Evolutionary conservation across 2,797 vertebrate genomes (phyloP).

Genomic region (Hipposideros larvatus): DNA sequence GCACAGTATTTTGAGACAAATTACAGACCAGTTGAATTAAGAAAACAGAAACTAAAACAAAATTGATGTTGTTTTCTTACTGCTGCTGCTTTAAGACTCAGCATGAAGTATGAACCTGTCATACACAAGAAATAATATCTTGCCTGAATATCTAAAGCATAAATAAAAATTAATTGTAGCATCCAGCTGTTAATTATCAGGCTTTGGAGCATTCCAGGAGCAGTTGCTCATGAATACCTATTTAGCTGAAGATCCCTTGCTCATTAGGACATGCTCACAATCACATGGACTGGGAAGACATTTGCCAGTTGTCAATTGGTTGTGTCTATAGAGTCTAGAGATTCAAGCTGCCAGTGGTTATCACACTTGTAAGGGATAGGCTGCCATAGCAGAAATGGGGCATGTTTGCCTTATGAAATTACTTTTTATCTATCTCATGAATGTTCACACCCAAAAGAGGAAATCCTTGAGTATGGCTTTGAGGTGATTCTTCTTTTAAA

Average conservation of each 20-base stretch:
- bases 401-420: neutral
- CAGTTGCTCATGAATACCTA: slow-evolving; percentile 41
- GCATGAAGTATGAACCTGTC: slow-evolving; percentile 62
- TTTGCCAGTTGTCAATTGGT: neutral
- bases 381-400: neutral
- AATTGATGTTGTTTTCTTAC: slow-evolving; percentile 59
- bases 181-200: slow-evolving; percentile 71
- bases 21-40: slow-evolving; percentile 14
- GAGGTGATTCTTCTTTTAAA: slow-evolving; percentile 2
- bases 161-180: slow-evolving; percentile 79
- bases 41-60: slow-evolving; percentile 66
- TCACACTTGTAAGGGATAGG: neutral
- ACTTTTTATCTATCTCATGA: neutral
- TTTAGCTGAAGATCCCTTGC: slow-evolving; percentile 13
- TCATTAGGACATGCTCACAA: neutral
- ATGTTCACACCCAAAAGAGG: neutral
- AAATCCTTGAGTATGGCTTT: slow-evolving; percentile 4
- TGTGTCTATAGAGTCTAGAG: neutral
- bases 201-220: slow-evolving; percentile 66
- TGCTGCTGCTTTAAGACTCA: slow-evolving; percentile 52
- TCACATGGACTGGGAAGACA: neutral
- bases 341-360: neutral
- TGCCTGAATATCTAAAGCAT: slow-evolving; percentile 59
- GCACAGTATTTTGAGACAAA: neutral
- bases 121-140: slow-evolving; percentile 64